These are phyloP conservation scores for Okamejei kenojei DNA, from an alignment of 2,797 vertebrate genomes.

Conservation along the genomic window DNA sequence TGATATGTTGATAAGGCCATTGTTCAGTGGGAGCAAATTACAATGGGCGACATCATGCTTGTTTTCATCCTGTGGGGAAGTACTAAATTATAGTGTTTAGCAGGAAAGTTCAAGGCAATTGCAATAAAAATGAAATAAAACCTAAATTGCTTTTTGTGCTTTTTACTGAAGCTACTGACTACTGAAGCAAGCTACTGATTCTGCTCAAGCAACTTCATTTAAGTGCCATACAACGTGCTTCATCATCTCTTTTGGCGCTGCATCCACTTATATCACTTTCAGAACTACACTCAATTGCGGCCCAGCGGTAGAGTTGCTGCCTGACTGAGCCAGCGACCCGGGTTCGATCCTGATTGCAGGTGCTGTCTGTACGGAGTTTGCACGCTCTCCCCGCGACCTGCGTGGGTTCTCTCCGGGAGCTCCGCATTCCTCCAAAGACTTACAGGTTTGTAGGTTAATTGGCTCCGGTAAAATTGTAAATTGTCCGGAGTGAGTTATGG, in stretches of 20 bases:
- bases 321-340: no score
- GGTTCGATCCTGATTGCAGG: no score
- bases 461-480: no score
- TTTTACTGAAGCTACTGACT: conserved; percentile 12
- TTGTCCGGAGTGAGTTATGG: no score
- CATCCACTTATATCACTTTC: conserved; percentile 3
- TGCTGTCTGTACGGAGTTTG: no score
- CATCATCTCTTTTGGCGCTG: background rate
- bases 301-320: no score
- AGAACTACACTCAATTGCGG: background rate
- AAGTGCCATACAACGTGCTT: background rate
- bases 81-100: conserved; percentile 32
- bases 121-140: conserved; percentile 15
- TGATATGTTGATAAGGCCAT: background rate
- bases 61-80: conserved; percentile 17
- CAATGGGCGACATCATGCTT: conserved; percentile 29
- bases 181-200: conserved; percentile 24
- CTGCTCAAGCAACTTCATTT: conserved; percentile 12
- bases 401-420: no score
- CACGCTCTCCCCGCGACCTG: no score
- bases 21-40: conserved; percentile 23
- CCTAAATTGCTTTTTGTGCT: background rate
- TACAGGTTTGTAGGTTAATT: no score
- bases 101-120: conserved; percentile 24
- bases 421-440: no score